These are phyloP conservation scores for Mionectes olivaceus DNA, from an alignment of 2,797 vertebrate genomes.

Conservation along the genomic window DNA sequence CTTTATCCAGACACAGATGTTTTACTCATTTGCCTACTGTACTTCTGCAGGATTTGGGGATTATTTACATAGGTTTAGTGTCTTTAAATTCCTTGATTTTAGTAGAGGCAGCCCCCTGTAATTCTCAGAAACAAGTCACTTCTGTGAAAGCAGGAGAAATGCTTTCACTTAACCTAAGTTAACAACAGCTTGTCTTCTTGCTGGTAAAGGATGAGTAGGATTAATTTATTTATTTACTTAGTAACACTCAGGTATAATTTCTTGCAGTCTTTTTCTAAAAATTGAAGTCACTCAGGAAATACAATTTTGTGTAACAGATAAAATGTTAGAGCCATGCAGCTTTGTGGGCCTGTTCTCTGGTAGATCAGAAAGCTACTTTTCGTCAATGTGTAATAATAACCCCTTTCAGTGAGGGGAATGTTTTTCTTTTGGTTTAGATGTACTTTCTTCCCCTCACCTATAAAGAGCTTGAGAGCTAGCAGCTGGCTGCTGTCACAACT, in stretches of 20 bases:
- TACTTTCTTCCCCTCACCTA: not conserved
- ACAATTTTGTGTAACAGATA: not conserved
- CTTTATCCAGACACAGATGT: not conserved
- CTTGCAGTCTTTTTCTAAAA: not conserved
- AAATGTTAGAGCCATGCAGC: not conserved
- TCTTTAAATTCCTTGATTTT: not conserved
- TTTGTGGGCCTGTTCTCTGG: not conserved
- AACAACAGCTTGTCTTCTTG: not conserved
- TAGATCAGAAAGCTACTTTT: not conserved
- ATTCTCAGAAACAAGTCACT: not conserved
- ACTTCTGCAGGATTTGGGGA: not conserved
- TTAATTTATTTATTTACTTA: not conserved
- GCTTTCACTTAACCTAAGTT: not conserved
- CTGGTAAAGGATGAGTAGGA: slow-evolving; percentile 4
- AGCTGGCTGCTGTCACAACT: not conserved
- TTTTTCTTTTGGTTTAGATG: not conserved
- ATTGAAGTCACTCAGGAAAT: not conserved
- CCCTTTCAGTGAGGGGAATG: not conserved
- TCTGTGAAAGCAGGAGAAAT: not conserved
- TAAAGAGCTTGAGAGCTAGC: not conserved
- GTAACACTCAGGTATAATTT: not conserved
- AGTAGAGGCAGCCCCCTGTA: not conserved
- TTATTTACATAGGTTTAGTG: not conserved
- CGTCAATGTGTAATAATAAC: not conserved
- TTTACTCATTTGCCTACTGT: not conserved